phyloP scores from a whole-genome alignment of 2,113 vertebrate species.

The Ploceus nigricollis region DNA sequence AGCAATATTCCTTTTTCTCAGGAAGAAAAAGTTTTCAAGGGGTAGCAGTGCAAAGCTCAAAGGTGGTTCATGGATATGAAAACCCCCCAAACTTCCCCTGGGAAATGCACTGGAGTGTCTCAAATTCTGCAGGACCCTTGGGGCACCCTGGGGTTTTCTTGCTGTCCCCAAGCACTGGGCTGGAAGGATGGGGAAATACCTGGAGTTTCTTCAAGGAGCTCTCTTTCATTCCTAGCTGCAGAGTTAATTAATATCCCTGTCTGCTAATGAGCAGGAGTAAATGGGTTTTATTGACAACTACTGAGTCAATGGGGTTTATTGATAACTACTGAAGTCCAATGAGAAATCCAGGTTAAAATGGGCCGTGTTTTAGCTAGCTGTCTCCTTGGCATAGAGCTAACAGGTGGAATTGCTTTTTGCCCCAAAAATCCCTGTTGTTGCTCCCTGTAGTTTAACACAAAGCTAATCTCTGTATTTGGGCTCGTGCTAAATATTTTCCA shows the following conservation, averaged over 20 bases:
- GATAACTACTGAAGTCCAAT: neutral
- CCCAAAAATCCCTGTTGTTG: neutral
- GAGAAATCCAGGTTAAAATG: neutral
- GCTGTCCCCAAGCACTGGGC: too few species aligned
- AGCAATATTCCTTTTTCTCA: neutral
- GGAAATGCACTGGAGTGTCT: neutral
- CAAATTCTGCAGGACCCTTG: neutral
- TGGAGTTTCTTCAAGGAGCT: neutral
- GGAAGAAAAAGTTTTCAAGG: neutral
- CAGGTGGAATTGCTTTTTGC: neutral
- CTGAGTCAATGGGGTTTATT: neutral
- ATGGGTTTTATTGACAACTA: neutral
- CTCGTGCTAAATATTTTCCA: neutral
- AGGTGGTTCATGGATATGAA: neutral
- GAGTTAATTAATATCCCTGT: neutral
- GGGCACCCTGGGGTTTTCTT: accelerated
- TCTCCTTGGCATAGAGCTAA: neutral
- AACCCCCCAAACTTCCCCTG: neutral
- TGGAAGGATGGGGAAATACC: neutral
- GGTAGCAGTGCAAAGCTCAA: neutral
- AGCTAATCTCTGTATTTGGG: neutral
- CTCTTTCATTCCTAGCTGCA: neutral
- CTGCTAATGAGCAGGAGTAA: neutral
- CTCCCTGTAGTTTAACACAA: neutral
- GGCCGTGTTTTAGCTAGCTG: neutral